Evolutionary conservation across 2,888 invertebrate species (phyloP).

Genomic region (Agriotes lineatus): DNA sequence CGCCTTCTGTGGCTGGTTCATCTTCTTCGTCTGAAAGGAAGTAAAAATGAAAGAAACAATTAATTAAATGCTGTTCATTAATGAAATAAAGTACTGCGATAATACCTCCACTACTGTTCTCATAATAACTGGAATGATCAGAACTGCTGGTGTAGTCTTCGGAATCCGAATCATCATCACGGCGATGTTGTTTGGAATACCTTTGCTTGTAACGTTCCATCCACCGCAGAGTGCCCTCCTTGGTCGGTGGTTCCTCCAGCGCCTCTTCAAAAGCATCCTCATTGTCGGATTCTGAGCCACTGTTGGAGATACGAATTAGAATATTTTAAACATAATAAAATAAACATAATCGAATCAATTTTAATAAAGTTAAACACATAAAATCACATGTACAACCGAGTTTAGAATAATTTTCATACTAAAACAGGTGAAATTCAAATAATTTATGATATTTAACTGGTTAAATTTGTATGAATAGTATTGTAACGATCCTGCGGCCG

Average conservation of each 20-base stretch:
- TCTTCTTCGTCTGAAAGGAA: conserved; percentile 71
- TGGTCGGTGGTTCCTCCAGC: conserved; percentile 73
- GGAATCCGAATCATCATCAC: conserved; percentile 61
- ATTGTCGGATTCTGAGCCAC: conserved; percentile 74
- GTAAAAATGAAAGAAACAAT: too few species aligned
- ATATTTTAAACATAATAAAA: neutral
- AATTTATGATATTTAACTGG: too few species aligned
- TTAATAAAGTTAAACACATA: conserved; percentile 7
- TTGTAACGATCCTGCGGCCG: too few species aligned
- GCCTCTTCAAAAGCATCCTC: conserved; percentile 79
- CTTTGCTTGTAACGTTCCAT: conserved; percentile 77
- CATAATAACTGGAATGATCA: conserved; percentile 67
- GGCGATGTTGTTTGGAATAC: conserved; percentile 62
- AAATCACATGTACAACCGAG: too few species aligned
- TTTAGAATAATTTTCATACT: too few species aligned
- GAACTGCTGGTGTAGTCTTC: conserved; percentile 62
- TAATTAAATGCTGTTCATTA: too few species aligned
- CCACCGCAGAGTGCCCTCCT: conserved; percentile 76
- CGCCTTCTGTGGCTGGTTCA: conserved; percentile 81
- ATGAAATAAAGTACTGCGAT: too few species aligned
- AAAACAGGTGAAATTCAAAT: too few species aligned
- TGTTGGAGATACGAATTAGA: conserved; percentile 50
- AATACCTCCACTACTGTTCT: conserved; percentile 67
- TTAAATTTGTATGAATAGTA: too few species aligned
- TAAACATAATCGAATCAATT: neutral